Evolutionary conservation across 2,888 invertebrate genomes (phyloP), one percentile per base, ranked within the genome.

Genomic region (Zeuzera pyrina): DNA sequence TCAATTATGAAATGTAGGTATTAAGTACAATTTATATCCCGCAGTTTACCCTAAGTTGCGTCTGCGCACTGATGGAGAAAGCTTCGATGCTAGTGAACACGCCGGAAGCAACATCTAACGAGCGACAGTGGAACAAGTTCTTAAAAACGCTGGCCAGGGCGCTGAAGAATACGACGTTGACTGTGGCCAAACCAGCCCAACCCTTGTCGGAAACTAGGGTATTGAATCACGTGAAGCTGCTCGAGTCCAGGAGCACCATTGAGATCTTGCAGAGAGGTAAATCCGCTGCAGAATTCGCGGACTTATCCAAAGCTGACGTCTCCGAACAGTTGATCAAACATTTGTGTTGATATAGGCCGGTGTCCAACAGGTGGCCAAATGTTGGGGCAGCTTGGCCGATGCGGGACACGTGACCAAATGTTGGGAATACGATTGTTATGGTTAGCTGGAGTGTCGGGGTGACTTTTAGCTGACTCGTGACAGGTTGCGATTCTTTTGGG

Each of bases 111-210:
- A 76, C 76, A 0, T 60, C 77, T 1, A 74, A 68, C 57, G 83
- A 81, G 35, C 52, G 79, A 0, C 81, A 81, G 33, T 87, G 87
- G 87, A 79, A 68, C 6, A 79, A 79, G 39, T 88, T 87, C 63
- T 68, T 88, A 3, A 71, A 77, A 36, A 78, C 76, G 0, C 58
- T 86, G 30, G 79, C 85, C 0, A 60, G 86, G 15, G 74, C 84
- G 0, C 49, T 84, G 1, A 77, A 77, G 31, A 66, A 63, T 40
- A 70, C 77, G 0, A 56, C 47, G 0, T 33, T 77, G 0, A 54
- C 43, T 2, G 69, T 79, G 0, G 73, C 76, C 0, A 62, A 55
- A 7, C 79, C 83, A 0, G 15, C 58, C 0, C 44, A 58, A 1
- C 66, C 68, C 0, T 32, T 81, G 3, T 39, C 65, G 0, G 64